Conservation (phyloP, 2,113 vertebrate genomes). For the Manacus vitellinus region DNA sequence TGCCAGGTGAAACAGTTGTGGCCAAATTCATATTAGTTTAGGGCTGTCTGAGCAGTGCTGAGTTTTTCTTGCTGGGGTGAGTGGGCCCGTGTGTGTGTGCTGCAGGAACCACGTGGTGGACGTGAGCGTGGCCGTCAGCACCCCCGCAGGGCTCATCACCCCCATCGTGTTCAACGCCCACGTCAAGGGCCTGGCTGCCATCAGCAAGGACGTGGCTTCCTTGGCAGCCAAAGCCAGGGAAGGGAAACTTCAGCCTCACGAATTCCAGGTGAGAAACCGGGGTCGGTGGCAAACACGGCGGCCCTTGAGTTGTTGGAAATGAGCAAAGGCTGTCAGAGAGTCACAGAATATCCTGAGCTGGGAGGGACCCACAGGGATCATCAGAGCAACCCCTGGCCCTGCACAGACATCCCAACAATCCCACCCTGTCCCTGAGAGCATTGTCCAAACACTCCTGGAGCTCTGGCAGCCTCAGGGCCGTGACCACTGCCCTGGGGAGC, state of each 20-base stretch:
- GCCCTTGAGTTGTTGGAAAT: neutral
- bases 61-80: neutral
- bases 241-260: constrained; percentile 94
- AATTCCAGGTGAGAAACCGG: constrained; percentile 86
- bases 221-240: constrained; percentile 90
- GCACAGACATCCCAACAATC: neutral
- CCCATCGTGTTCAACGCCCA: constrained; percentile 98
- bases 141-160: constrained; percentile 91
- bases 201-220: constrained; percentile 84
- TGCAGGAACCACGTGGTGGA: constrained; percentile 96
- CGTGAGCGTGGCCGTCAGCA: constrained; percentile 92
- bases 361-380: neutral
- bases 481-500: neutral
- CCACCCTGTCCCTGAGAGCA: neutral
- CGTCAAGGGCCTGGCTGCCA: constrained; percentile 89
- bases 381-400: neutral
- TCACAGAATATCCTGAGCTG: neutral
- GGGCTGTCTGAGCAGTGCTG: neutral
- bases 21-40: neutral
- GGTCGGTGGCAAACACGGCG: neutral
- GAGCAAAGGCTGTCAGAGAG: neutral
- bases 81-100: neutral
- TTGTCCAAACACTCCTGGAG: neutral
- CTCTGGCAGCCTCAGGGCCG: neutral
- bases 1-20: neutral